These are phyloP conservation scores for Ylistrum balloti DNA, from an alignment of 1,140 invertebrate species.

Conservation along the genomic window DNA sequence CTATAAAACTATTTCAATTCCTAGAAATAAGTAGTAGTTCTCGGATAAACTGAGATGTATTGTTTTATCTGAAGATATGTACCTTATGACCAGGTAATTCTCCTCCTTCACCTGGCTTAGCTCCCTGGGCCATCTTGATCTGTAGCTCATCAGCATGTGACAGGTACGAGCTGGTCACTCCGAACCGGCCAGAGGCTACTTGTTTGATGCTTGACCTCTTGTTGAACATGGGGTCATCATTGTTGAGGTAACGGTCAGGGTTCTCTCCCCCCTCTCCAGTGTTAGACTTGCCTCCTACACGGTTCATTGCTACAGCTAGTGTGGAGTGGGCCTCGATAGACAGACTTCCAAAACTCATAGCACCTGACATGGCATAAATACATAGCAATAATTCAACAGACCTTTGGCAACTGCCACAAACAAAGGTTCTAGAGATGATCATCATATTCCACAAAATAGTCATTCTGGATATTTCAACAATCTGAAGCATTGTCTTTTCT, in stretches of 20 bases:
- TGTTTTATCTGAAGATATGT: neutral
- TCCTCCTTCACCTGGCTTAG: constrained; percentile 83
- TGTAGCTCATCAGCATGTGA: constrained; percentile 90
- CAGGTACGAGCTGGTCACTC: constrained; percentile 98
- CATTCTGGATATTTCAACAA: no score
- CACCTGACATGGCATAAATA: constrained; percentile 84
- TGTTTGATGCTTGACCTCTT: constrained; percentile 89
- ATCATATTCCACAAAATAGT: no score
- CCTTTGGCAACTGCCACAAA: no score
- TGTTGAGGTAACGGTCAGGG: constrained; percentile 90
- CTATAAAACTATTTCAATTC: no score
- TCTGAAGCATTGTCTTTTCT: no score
- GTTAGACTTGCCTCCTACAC: constrained; percentile 97
- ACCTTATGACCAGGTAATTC: constrained; percentile 83
- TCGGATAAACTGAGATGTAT: no score
- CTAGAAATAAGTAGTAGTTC: no score
- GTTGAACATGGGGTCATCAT: constrained; percentile 87
- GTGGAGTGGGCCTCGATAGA: constrained; percentile 97
- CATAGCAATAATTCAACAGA: no score
- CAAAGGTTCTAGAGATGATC: no score
- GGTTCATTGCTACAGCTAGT: constrained; percentile 98
- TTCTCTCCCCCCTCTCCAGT: constrained; percentile 96
- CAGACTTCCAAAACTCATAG: constrained; percentile 97
- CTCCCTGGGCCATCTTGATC: constrained; percentile 84
- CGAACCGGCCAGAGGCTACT: constrained; percentile 98